A percentile compares a stretch with the other conserved stretches of the same genome.
Conservation (phyloP, 2,888 invertebrate genomes). For the Oxytorus armatus region DNA sequence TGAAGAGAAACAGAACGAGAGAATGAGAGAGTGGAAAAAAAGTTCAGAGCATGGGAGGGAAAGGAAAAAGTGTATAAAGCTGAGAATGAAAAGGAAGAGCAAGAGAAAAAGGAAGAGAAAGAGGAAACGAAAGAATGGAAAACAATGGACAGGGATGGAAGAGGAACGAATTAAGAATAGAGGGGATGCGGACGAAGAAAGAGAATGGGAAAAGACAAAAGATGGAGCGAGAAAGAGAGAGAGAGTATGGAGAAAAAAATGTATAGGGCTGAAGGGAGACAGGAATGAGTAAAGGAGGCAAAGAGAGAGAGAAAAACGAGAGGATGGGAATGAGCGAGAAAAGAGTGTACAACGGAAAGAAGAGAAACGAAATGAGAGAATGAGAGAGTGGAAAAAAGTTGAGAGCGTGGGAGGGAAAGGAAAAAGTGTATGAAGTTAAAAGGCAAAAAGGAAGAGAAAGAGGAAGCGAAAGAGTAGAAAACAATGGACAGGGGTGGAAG, state of each 20-base stretch:
- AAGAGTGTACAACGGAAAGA: background rate
- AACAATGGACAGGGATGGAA: too few species aligned
- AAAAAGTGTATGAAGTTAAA: too few species aligned
- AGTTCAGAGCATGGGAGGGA: constrained; percentile 4
- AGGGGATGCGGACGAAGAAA: background rate
- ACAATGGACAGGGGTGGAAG: background rate
- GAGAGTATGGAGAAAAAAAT: constrained; percentile 23
- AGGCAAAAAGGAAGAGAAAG: background rate
- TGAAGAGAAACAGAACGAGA: background rate
- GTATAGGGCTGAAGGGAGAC: constrained; percentile 30
- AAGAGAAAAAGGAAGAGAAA: background rate
- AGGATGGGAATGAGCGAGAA: constrained; percentile 49
- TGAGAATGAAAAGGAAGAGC: constrained; percentile 3
- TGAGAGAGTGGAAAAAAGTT: background rate
- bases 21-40: background rate
- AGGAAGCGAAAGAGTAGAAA: constrained; percentile 56
- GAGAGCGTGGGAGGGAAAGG: constrained; percentile 23
- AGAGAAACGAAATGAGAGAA: constrained; percentile 42
- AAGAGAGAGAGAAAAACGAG: constrained; percentile 37
- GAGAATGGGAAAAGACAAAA: too few species aligned
- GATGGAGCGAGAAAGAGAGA: constrained; percentile 20
- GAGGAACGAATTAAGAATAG: constrained; percentile 21
- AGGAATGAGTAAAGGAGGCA: background rate
- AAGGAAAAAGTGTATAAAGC: constrained; percentile 2
- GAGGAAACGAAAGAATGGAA: too few species aligned